These are phyloP conservation scores for Numida meleagris DNA, from an alignment of 2,113 vertebrate species.

Conservation along the genomic window DNA sequence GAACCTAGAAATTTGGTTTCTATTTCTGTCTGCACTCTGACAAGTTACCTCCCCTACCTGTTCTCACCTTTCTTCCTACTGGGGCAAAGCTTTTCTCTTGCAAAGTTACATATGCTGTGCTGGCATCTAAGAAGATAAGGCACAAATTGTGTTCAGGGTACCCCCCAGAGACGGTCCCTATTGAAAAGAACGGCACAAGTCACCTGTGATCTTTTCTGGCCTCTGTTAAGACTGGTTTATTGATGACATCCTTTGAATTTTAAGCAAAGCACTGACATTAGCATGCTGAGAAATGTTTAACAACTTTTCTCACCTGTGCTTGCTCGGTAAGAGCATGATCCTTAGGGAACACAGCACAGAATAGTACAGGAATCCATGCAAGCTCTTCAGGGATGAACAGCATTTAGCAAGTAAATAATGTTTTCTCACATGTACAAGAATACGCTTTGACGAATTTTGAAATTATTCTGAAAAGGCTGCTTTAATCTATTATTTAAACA, in stretches of 20 bases:
- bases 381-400: background rate
- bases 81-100: background rate
- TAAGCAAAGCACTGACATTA: background rate
- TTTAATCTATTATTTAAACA: background rate
- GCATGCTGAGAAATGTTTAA: background rate
- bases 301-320: background rate
- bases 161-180: background rate
- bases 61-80: background rate
- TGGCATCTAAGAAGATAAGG: background rate
- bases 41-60: background rate
- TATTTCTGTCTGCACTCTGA: background rate
- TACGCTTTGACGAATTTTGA: background rate
- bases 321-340: background rate
- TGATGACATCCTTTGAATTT: background rate
- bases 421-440: background rate
- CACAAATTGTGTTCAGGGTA: fast-evolving
- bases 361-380: background rate
- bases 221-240: background rate
- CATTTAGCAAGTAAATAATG: background rate
- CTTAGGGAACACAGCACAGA: background rate
- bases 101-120: background rate
- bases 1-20: background rate
- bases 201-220: background rate
- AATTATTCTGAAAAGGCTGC: background rate
- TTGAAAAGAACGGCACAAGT: background rate